Evolutionary conservation across 2,888 invertebrate genomes (phyloP).

Genomic region (Orchesellides sinensis): DNA sequence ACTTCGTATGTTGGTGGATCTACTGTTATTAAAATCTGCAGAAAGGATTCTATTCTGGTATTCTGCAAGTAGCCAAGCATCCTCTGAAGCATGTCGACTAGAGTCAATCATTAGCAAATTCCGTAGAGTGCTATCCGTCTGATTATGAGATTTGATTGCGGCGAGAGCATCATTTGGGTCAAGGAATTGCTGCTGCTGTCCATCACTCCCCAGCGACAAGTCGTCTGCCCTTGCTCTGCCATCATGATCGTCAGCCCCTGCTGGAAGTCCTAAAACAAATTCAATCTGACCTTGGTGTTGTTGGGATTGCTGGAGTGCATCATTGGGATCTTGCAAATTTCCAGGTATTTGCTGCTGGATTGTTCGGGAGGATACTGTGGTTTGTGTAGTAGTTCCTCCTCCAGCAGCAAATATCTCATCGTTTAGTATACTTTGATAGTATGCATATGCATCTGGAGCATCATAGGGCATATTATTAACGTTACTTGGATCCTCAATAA

Average conservation of each 20-base stretch:
- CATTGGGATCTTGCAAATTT: constrained; percentile 62
- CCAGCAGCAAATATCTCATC: constrained; percentile 70
- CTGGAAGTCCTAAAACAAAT: constrained; percentile 69
- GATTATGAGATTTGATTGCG: constrained; percentile 61
- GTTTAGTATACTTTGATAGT: constrained; percentile 70
- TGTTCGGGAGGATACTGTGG: background rate
- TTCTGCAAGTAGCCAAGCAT: constrained; percentile 68
- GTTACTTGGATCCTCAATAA: constrained; percentile 65
- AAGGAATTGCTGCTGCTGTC: constrained; percentile 64
- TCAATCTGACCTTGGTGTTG: constrained; percentile 70
- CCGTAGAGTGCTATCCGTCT: constrained; percentile 70
- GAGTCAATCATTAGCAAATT: constrained; percentile 74
- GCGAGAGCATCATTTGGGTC: constrained; percentile 69
- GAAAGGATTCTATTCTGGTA: constrained; percentile 59
- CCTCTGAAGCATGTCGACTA: constrained; percentile 65
- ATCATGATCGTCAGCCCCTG: constrained; percentile 42
- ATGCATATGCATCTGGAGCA: constrained; percentile 69
- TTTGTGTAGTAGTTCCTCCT: background rate
- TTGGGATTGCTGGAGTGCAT: constrained; percentile 45
- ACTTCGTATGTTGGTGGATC: constrained; percentile 23
- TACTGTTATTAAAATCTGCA: constrained; percentile 10
- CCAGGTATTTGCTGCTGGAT: constrained; percentile 19
- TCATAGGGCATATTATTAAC: constrained; percentile 71
- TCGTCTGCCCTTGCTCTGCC: constrained; percentile 58
- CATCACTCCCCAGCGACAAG: constrained; percentile 61